A percentile compares a stretch with the other conserved stretches of the same genome.
Evolutionary conservation across 2,888 invertebrate genomes (phyloP).

Genomic region (Pachycephus smyrnensis): DNA sequence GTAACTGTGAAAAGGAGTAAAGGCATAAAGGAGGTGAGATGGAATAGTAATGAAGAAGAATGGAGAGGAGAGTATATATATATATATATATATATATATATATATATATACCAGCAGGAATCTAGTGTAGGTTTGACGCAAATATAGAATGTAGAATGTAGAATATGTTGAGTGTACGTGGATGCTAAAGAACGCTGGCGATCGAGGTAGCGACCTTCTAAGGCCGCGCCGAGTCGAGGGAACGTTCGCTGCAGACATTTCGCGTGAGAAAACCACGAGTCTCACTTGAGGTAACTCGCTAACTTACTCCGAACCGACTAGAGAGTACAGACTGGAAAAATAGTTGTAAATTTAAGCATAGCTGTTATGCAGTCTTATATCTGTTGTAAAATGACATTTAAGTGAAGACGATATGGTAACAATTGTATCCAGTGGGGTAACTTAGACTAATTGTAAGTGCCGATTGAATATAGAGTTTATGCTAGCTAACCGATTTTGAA

Average conservation of each 20-base stretch:
- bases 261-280: neutral
- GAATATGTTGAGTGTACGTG: slow-evolving; percentile 25
- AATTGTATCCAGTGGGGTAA: neutral
- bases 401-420: neutral
- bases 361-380: neutral
- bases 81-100: too few species aligned
- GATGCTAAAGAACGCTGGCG: slow-evolving; percentile 62
- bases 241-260: neutral
- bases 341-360: neutral
- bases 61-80: neutral
- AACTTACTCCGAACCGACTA: neutral
- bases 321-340: neutral
- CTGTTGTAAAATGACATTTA: neutral
- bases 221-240: slow-evolving; percentile 52
- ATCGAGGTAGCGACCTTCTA: slow-evolving; percentile 60
- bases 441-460: neutral
- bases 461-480: neutral
- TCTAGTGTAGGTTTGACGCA: slow-evolving; percentile 6
- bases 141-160: slow-evolving; percentile 15
- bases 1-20: neutral
- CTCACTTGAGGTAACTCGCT: neutral
- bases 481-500: neutral
- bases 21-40: neutral
- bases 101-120: neutral
- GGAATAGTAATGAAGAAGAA: neutral